Evolutionary conservation across 2,797 vertebrate genomes (phyloP), one percentile per base, ranked within the genome.

Genomic region (Peromyscus attwateri): DNA sequence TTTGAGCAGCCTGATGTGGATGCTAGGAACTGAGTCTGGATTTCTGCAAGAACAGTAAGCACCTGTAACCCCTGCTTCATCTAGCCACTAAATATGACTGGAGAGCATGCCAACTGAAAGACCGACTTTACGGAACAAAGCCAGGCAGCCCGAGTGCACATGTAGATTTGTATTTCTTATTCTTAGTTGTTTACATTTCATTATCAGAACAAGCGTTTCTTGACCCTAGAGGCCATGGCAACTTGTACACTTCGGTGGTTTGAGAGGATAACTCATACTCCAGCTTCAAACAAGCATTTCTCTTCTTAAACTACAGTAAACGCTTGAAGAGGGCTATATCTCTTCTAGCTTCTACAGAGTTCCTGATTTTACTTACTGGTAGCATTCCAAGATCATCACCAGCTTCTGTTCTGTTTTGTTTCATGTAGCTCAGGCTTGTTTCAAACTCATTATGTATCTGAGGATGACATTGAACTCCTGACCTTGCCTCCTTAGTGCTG

Each of bases 171-270:
- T 82, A 68, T 89, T 95, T 87, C 81, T 66, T 3, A 4, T 83
- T 40, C 23, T 62, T 73, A 84, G 23, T 37, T 84, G 10, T 60
- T 91, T 71, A 40, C 0, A 37, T 1, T 31, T 76, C 16, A 73
- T 52, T 87, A 75, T 87, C 37, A 92, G n/a, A 94, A 73, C 40
- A 95, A 83, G 27, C 49, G 49, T 34, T 16, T 92, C 83, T 85
- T 83, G 43, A 77, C 71, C 68, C 43, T 23, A 52, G 60, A 93
- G 93, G 29, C 29, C 37, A 71, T 31, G 70, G 27, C 66, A 90
- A 70, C 73, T 49, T 70, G 31, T 40, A 85, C 6, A 91, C 27
- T 62, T 89, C 49, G 43, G 16, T 68, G 23, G 27, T 75, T 92
- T 89, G 2, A 19, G 21, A 91, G 49, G 29, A 49, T 91, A 60